Conservation (phyloP, 2,797 vertebrate genomes). For the Gymnothorax reevesii region DNA sequence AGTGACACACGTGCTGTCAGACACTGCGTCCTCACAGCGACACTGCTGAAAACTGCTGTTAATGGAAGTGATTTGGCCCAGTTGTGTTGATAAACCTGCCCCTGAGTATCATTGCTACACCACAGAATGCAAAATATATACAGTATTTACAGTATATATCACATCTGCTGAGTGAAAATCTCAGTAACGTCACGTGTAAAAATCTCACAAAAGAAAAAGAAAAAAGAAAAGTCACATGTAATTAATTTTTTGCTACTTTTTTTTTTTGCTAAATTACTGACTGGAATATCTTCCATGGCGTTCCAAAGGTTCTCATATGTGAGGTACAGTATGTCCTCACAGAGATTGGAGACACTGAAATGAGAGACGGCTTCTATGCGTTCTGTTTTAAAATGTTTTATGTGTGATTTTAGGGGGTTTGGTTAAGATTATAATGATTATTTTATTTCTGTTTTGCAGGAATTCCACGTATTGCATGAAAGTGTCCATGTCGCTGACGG, state of each 20-base stretch:
- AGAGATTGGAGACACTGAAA: background rate
- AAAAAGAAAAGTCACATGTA: background rate
- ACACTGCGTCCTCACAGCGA: background rate
- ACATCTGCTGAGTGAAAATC: background rate
- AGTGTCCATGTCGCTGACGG: constrained; percentile 95
- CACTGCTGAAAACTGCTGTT: background rate
- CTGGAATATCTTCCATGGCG: background rate
- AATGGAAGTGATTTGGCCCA: background rate
- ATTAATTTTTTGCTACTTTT: background rate
- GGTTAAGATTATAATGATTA: background rate
- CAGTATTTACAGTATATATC: background rate
- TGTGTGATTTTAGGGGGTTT: constrained; percentile 29
- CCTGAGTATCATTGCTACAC: background rate
- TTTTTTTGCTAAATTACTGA: background rate
- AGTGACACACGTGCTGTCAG: background rate
- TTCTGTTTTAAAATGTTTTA: constrained; percentile 26
- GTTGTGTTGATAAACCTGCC: background rate
- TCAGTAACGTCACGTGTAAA: background rate
- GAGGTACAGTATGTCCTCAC: background rate
- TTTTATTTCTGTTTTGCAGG: constrained; percentile 69
- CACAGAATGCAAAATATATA: background rate
- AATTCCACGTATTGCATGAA: constrained; percentile 99
- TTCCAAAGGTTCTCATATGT: background rate
- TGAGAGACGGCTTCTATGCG: background rate
- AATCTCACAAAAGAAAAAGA: too few relatives aligned